Percentiles rank a stretch among this genome's conserved stretches.
Conservation (phyloP, 2,797 vertebrate species). For the Semaprochilodus insignis region DNA sequence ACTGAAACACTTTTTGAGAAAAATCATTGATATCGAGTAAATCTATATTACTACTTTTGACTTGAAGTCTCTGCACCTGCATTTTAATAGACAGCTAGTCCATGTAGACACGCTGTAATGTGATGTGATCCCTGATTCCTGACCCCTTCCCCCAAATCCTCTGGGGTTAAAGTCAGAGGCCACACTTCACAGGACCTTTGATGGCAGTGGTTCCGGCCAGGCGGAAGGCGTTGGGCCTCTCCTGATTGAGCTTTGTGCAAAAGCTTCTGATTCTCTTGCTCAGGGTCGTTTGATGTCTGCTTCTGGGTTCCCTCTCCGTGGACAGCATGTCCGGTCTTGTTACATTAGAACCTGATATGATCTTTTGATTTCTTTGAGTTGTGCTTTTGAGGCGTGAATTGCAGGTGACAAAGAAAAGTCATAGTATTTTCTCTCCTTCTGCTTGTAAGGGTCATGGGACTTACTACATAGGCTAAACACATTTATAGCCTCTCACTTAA, state of each 20-base stretch:
- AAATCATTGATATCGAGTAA: not conserved
- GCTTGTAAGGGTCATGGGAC: not conserved
- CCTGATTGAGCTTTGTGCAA: conserved; percentile 51
- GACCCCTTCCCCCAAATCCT: conserved; percentile 34
- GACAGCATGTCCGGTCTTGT: conserved; percentile 49
- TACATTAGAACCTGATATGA: conserved; percentile 45
- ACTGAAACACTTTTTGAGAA: not conserved
- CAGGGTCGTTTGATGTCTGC: conserved; percentile 46
- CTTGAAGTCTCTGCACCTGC: conserved; percentile 2
- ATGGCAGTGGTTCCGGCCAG: conserved; percentile 34
- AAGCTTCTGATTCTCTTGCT: conserved; percentile 26
- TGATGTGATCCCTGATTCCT: conserved; percentile 55
- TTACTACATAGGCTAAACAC: too few species aligned
- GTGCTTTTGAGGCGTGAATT: conserved; percentile 31
- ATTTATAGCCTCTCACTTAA: too few species aligned
- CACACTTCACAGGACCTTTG: conserved; percentile 40
- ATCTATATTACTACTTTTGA: not conserved
- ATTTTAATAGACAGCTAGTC: not conserved
- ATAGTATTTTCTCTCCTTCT: conserved; percentile 21
- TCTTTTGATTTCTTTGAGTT: conserved; percentile 32
- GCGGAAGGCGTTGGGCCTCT: conserved; percentile 13
- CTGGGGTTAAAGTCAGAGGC: conserved; percentile 53
- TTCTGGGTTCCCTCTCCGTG: conserved; percentile 41
- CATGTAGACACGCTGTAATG: conserved; percentile 27
- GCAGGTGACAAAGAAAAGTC: conserved; percentile 32